A percentile compares a stretch with the other conserved stretches of the same genome.
Evolutionary conservation across 2,797 vertebrate species (phyloP).

Genomic region (Orientallactaga sibirica): DNA sequence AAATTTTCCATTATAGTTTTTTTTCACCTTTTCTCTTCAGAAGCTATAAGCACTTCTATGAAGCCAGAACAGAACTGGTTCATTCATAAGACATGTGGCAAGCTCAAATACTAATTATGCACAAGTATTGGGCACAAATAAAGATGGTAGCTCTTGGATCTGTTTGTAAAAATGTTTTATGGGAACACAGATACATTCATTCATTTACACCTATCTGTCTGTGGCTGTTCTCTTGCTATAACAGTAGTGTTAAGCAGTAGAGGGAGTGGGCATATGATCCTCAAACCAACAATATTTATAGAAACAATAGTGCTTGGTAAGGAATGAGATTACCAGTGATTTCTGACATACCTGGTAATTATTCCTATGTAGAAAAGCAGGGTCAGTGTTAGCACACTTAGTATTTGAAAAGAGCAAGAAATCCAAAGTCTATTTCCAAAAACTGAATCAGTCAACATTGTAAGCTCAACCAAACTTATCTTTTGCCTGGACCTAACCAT

Average conservation of each 20-base stretch:
- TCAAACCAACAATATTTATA: not conserved
- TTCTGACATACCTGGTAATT: not conserved
- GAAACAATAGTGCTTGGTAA: not conserved
- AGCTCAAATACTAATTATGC: not conserved
- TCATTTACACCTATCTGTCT: not conserved
- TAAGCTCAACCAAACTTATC: slow-evolving; percentile 16
- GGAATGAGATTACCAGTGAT: not conserved
- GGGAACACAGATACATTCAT: not conserved
- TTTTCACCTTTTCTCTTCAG: not conserved
- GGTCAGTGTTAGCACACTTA: not conserved
- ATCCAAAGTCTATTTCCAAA: slow-evolving; percentile 8
- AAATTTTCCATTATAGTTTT: not conserved
- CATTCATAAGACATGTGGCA: not conserved
- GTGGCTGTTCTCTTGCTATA: not conserved
- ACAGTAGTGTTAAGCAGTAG: not conserved
- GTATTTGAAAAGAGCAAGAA: not conserved
- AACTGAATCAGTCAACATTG: not conserved
- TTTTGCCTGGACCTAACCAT: not conserved
- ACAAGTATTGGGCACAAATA: not conserved
- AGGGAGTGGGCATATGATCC: not conserved
- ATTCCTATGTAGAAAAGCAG: not conserved
- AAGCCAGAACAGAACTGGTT: not conserved
- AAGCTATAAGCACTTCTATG: not conserved
- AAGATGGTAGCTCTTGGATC: not conserved
- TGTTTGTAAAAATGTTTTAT: not conserved